Evolutionary conservation across 2,888 invertebrate species (phyloP).

Genomic region (Rhyacophila evoluta): DNA sequence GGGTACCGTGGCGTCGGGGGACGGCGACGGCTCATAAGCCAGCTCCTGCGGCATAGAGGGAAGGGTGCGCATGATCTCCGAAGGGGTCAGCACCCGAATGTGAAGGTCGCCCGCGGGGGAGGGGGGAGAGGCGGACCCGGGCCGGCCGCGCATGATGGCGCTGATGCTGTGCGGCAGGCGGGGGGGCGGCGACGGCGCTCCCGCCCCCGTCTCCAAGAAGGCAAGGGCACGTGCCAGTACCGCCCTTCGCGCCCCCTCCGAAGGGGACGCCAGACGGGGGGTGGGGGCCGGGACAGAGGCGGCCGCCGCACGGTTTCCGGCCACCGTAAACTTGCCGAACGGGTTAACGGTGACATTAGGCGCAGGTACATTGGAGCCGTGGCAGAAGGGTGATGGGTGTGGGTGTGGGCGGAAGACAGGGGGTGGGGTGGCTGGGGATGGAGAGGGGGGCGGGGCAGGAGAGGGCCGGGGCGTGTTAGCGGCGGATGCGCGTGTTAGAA

Average conservation of each 20-base stretch:
- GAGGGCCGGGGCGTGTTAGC: conserved; percentile 58
- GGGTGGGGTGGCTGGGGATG: conserved; percentile 54
- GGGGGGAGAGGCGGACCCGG: conserved; percentile 63
- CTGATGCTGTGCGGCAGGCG: conserved; percentile 40
- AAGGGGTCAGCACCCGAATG: conserved; percentile 89
- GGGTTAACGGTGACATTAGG: conserved; percentile 79
- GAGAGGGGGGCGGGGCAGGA: conserved; percentile 37
- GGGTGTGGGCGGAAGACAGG: conserved; percentile 56
- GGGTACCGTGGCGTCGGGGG: conserved; percentile 66
- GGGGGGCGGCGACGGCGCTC: conserved; percentile 29
- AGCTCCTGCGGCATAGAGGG: conserved; percentile 81
- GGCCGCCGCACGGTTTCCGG: conserved; percentile 48
- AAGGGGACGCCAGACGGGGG: conserved; percentile 23
- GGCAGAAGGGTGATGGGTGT: conserved; percentile 51
- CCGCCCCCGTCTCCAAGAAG: conserved; percentile 45
- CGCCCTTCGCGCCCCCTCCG: conserved; percentile 46
- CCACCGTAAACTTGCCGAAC: conserved; percentile 61
- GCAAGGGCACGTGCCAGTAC: conserved; percentile 41
- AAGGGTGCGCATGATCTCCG: conserved; percentile 91
- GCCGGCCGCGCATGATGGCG: conserved; percentile 51
- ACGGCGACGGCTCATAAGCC: conserved; percentile 69
- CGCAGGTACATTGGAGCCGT: conserved; percentile 67
- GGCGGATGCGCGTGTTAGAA: conserved; percentile 62
- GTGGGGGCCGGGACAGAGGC: conserved; percentile 31
- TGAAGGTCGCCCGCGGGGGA: conserved; percentile 77